Evolutionary conservation across 2,888 invertebrate genomes (phyloP).

Genomic region (Drosophila lacicola): DNA sequence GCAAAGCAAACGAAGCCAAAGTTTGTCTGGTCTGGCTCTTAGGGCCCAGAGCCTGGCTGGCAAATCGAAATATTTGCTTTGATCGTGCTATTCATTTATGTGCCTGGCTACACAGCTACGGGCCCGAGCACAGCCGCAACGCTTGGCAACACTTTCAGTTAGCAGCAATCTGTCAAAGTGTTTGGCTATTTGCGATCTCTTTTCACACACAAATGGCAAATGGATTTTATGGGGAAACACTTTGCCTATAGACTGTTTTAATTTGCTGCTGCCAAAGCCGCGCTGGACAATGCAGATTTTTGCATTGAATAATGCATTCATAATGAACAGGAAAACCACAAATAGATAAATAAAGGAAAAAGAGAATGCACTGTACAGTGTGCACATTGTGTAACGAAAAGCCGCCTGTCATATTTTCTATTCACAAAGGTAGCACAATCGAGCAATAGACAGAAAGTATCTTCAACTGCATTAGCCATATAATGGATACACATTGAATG

Average conservation of each 20-base stretch:
- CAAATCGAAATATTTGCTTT: constrained; percentile 15
- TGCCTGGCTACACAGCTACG: not conserved
- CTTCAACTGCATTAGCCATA: too few relatives aligned
- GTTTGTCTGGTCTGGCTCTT: not conserved
- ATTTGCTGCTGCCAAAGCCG: constrained; percentile 15
- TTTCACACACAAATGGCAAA: constrained; percentile 19
- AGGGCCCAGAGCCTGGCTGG: not conserved
- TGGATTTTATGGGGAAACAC: constrained; percentile 4
- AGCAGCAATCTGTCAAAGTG: constrained; percentile 33
- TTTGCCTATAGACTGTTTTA: constrained; percentile 7
- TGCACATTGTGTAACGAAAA: constrained; percentile 31
- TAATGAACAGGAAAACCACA: not conserved
- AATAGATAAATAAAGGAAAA: constrained; percentile 1
- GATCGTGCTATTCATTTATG: constrained; percentile 2
- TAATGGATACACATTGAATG: not conserved
- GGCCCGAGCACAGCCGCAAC: not conserved
- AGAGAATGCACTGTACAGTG: constrained; percentile 17
- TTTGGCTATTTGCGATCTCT: constrained; percentile 26
- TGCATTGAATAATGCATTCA: constrained; percentile 30
- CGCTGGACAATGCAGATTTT: constrained; percentile 10
- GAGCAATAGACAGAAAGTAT: not conserved
- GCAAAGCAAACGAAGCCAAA: too few relatives aligned
- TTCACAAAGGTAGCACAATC: not conserved
- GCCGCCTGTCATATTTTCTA: not conserved
- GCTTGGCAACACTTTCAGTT: constrained; percentile 13